Conservation (phyloP, 2,888 invertebrate species). For the Synanthedon andrenaeformis region DNA sequence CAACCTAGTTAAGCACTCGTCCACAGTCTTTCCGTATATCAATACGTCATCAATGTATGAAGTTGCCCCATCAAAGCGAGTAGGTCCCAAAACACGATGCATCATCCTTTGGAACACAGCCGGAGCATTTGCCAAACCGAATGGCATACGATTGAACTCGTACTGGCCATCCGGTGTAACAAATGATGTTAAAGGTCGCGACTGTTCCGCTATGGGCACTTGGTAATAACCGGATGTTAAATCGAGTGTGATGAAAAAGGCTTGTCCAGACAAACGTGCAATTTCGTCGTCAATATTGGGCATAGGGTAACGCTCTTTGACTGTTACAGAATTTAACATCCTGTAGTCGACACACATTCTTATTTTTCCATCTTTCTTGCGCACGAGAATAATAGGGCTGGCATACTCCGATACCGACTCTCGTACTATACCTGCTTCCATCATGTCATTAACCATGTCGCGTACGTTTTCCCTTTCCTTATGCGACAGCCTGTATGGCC, state of each 20-base stretch:
- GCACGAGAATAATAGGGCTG: constrained; percentile 13
- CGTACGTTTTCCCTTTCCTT: constrained; percentile 12
- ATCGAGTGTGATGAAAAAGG: constrained; percentile 8
- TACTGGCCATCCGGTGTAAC: too few relatives aligned
- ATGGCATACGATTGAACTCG: neutral
- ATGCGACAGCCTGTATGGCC: constrained; percentile 13
- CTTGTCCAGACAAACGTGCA: constrained; percentile 8
- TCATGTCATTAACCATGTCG: constrained; percentile 12
- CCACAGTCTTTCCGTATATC: neutral
- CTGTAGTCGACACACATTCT: constrained; percentile 11
- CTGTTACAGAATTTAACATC: constrained; percentile 10
- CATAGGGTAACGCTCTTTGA: constrained; percentile 14
- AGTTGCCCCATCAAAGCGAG: constrained; percentile 3
- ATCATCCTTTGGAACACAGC: constrained; percentile 14
- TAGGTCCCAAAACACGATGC: constrained; percentile 1
- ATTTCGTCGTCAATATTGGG: constrained; percentile 14
- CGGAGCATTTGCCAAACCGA: constrained; percentile 12
- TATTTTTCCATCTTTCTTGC: constrained; percentile 6
- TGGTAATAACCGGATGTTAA: constrained; percentile 12
- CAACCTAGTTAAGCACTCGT: constrained; percentile 12
- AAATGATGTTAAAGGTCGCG: too few relatives aligned
- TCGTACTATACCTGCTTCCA: constrained; percentile 11
- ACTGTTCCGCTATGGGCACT: constrained; percentile 6
- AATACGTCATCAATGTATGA: constrained; percentile 6
- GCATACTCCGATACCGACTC: constrained; percentile 12